Conservation (phyloP, 1,140 invertebrate species). For the Saccostrea glomerata region DNA sequence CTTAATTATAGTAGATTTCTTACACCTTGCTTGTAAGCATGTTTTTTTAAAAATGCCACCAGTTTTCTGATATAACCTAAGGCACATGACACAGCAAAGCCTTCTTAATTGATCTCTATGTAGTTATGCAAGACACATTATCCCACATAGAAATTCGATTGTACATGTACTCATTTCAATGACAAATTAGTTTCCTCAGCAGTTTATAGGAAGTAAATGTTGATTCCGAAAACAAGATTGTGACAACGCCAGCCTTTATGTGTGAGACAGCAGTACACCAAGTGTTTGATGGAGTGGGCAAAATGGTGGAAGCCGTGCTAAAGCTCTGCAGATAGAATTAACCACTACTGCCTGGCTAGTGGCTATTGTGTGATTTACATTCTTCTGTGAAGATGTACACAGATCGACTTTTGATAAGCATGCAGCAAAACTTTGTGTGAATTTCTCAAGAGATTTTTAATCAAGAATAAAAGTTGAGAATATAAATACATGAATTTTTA, state of each 20-base stretch:
- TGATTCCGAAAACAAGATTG: slow-evolving; percentile 81
- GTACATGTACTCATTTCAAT: neutral
- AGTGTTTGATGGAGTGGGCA: slow-evolving; percentile 82
- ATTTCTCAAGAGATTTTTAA: too few relatives aligned
- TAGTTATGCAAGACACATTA: too few relatives aligned
- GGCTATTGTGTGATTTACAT: neutral
- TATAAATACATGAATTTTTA: too few relatives aligned
- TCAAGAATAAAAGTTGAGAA: too few relatives aligned
- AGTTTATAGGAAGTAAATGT: slow-evolving; percentile 79
- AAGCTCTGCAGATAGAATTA: slow-evolving; percentile 60
- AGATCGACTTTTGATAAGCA: neutral
- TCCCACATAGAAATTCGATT: too few relatives aligned
- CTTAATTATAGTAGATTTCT: too few relatives aligned
- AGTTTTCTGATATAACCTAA: too few relatives aligned
- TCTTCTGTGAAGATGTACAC: neutral
- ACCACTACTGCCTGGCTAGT: neutral
- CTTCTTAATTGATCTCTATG: too few relatives aligned
- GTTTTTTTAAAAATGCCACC: too few relatives aligned
- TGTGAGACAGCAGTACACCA: slow-evolving; percentile 80
- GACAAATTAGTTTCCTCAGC: slow-evolving; percentile 69
- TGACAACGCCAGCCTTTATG: slow-evolving; percentile 84
- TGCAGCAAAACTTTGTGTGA: too few relatives aligned
- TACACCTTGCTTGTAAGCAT: too few relatives aligned
- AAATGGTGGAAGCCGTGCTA: slow-evolving; percentile 80
- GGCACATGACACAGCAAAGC: too few relatives aligned